Evolutionary conservation across 1,140 invertebrate species (phyloP).

Genomic region (Helicoverpa armigera): DNA sequence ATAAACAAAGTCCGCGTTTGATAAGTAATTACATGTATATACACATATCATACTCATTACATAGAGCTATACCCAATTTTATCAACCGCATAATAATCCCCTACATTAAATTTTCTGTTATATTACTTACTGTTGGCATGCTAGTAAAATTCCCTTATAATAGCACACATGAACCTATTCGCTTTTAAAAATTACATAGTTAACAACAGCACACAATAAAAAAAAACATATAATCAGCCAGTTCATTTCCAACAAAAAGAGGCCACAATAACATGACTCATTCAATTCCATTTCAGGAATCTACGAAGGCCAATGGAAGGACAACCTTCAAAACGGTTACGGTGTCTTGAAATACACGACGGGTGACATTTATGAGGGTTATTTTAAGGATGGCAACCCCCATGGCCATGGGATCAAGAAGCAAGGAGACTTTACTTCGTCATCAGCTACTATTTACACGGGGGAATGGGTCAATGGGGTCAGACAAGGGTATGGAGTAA

Average conservation of each 20-base stretch:
- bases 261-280: not conserved
- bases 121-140: too few species aligned
- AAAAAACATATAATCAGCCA: not conserved
- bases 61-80: not conserved
- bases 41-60: not conserved
- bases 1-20: not conserved
- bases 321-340: conserved; percentile 93
- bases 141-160: too few species aligned
- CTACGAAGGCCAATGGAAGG: conserved; percentile 95
- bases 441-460: conserved; percentile 93
- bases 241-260: not conserved
- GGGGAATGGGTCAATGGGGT: conserved; percentile 93
- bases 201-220: too few species aligned
- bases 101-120: too few species aligned
- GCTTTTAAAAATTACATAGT: too few species aligned
- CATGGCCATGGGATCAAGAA: conserved; percentile 94
- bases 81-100: too few species aligned
- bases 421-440: conserved; percentile 92
- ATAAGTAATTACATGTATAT: not conserved
- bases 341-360: conserved; percentile 90
- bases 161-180: too few species aligned
- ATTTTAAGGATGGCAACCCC: conserved; percentile 93
- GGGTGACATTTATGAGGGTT: conserved; percentile 93
- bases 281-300: conserved; percentile 80
- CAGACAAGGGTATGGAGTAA: conserved; percentile 94